Conservation (phyloP, 1,140 invertebrate genomes). For the Drosophila repleta region DNA sequence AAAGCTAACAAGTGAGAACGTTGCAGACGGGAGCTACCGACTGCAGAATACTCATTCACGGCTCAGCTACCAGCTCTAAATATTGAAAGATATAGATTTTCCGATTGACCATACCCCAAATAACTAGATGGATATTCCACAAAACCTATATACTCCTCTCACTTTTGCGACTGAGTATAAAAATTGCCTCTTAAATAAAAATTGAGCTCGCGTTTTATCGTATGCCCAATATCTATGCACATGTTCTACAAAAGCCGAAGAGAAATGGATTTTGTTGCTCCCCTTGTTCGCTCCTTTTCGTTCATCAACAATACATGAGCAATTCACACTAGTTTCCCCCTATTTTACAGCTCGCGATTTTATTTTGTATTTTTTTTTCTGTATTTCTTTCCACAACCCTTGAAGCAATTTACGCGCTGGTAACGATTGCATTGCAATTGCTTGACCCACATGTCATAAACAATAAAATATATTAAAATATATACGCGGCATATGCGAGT, state of each 20-base stretch:
- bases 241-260: background rate
- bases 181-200: too few species aligned
- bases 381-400: constrained; percentile 10
- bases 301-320: constrained; percentile 30
- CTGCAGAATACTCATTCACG: too few species aligned
- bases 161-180: too few species aligned
- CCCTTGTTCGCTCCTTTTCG: background rate
- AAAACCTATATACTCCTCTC: too few species aligned
- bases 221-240: too few species aligned
- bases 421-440: constrained; percentile 58
- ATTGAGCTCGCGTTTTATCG: too few species aligned
- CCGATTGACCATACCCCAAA: too few species aligned
- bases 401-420: constrained; percentile 49
- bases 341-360: background rate
- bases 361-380: background rate
- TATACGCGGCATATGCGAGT: constrained; percentile 46
- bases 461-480: constrained; percentile 63
- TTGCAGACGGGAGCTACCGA: too few species aligned
- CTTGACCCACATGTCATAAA: constrained; percentile 61
- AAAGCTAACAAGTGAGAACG: too few species aligned
- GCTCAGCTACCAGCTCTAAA: too few species aligned
- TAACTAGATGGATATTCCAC: too few species aligned
- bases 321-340: constrained; percentile 28
- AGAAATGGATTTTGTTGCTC: background rate
- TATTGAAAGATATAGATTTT: too few species aligned